Percentiles rank a stretch among this genome's conserved stretches.
Conservation (phyloP, 2,113 vertebrate species). For the Drymodes brunneopygia region DNA sequence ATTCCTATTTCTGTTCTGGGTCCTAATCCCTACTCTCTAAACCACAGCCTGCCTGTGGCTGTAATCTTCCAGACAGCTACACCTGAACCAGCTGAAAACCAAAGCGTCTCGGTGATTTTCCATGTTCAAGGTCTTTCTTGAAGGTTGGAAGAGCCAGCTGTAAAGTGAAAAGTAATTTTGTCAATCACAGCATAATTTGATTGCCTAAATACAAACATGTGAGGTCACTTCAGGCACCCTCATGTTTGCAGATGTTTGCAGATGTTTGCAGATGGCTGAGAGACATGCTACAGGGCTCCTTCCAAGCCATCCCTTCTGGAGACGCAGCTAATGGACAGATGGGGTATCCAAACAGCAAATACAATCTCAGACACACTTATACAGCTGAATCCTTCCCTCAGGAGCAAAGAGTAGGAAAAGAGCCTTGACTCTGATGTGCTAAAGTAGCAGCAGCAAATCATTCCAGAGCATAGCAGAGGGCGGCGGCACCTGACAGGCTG, state of each 20-base stretch:
- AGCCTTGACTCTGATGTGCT: background rate
- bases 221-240: background rate
- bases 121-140: background rate
- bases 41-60: background rate
- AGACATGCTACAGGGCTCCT: background rate
- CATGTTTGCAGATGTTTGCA: background rate
- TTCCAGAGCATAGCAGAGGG: background rate
- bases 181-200: background rate
- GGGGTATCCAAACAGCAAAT: background rate
- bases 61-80: background rate
- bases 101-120: rapidly evolving
- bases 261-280: background rate
- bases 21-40: background rate
- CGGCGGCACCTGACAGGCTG: background rate
- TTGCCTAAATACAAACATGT: background rate
- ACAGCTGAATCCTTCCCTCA: background rate
- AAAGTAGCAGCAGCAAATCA: background rate
- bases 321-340: background rate
- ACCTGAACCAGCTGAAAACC: background rate
- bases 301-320: background rate
- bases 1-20: background rate
- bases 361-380: background rate
- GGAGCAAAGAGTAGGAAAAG: background rate
- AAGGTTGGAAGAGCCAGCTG: background rate
- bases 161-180: background rate